Evolutionary conservation across 2,888 invertebrate species (phyloP).

Genomic region (Artemia sp.): DNA sequence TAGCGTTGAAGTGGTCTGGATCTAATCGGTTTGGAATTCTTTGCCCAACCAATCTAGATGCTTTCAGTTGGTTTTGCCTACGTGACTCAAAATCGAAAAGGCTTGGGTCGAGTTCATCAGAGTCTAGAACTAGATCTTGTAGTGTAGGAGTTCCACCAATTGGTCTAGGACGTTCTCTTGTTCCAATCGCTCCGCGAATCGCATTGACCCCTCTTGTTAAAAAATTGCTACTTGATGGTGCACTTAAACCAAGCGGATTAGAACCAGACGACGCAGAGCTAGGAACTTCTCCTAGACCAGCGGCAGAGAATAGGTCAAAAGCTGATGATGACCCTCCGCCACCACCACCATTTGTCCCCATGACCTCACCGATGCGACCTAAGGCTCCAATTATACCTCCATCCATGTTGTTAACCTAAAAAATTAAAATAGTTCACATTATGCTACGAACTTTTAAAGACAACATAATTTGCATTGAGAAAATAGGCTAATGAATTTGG

Average conservation of each 20-base stretch:
- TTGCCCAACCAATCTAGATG: background rate
- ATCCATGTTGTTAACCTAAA: background rate
- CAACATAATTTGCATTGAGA: too few relatives aligned
- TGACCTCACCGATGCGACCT: background rate
- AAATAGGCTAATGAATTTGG: too few relatives aligned
- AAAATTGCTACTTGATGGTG: background rate
- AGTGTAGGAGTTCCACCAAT: background rate
- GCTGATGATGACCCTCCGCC: background rate
- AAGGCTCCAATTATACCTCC: slow-evolving; percentile 7
- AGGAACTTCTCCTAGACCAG: background rate
- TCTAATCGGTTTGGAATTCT: background rate
- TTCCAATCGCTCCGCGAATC: background rate
- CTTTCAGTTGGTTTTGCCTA: background rate
- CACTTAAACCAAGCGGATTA: background rate
- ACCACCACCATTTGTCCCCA: background rate
- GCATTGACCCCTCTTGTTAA: slow-evolving; percentile 12
- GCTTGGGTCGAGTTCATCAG: background rate
- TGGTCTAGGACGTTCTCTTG: background rate
- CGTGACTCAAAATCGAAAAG: background rate
- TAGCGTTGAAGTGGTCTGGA: too few relatives aligned
- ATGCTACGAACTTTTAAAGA: too few relatives aligned
- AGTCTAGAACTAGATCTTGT: background rate
- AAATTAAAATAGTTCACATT: background rate
- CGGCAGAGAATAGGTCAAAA: background rate
- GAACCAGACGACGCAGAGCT: slow-evolving; percentile 1